Percentiles rank a stretch among this genome's conserved stretches.
phyloP scores from a whole-genome alignment of 2,888 invertebrate species.

The Alentia gelatinosa region DNA sequence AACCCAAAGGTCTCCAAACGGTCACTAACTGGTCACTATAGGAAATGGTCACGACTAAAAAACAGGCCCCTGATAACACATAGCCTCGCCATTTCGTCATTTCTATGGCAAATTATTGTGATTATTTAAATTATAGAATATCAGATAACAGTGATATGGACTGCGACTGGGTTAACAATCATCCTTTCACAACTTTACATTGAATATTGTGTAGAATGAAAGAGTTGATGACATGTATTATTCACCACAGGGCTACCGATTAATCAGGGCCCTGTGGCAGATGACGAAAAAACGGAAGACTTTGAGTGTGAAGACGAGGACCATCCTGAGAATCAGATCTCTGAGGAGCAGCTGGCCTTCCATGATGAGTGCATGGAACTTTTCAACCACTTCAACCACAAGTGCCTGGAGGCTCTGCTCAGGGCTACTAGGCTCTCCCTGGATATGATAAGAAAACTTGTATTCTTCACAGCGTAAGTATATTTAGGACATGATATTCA shows the following conservation, averaged over 20 bases:
- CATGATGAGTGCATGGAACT: constrained; percentile 89
- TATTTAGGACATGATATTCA: background rate
- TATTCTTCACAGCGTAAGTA: constrained; percentile 78
- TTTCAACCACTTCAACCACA: constrained; percentile 89
- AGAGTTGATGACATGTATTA: too few relatives aligned
- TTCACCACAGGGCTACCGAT: background rate
- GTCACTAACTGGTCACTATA: too few relatives aligned
- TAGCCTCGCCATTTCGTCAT: too few relatives aligned
- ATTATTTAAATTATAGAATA: too few relatives aligned
- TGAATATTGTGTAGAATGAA: too few relatives aligned
- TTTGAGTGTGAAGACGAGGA: constrained; percentile 79
- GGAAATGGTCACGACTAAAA: too few relatives aligned
- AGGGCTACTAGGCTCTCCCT: constrained; percentile 88
- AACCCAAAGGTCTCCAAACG: too few relatives aligned
- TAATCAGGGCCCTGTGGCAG: background rate
- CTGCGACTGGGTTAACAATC: too few relatives aligned
- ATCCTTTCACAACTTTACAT: too few relatives aligned
- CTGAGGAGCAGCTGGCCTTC: constrained; percentile 74
- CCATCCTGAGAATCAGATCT: background rate
- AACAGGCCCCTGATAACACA: too few relatives aligned
- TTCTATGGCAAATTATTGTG: too few relatives aligned
- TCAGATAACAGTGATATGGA: too few relatives aligned
- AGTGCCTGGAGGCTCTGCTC: constrained; percentile 87
- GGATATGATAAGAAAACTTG: constrained; percentile 86
- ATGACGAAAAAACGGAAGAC: background rate